Conservation (phyloP, 2,888 invertebrate species). For the Trisateles emortualis region DNA sequence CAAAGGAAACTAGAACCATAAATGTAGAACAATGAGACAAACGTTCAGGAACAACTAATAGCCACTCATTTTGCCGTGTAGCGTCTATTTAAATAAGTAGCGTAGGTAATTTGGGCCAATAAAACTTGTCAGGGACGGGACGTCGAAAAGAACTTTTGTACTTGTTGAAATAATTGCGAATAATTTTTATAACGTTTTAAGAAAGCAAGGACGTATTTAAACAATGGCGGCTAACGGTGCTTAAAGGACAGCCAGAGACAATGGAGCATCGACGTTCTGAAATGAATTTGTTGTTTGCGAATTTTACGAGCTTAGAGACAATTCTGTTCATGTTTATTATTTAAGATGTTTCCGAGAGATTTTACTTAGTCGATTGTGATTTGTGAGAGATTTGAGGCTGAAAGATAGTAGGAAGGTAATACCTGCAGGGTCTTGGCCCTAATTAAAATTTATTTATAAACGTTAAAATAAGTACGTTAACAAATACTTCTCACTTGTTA, state of each 20-base stretch:
- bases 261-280: slow-evolving; percentile 44
- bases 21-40: slow-evolving; percentile 31
- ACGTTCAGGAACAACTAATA: slow-evolving; percentile 37
- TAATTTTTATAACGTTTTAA: slow-evolving; percentile 39
- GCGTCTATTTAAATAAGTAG: slow-evolving; percentile 48
- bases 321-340: slow-evolving; percentile 27
- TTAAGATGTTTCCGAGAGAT: slow-evolving; percentile 18
- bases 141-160: slow-evolving; percentile 30
- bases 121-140: slow-evolving; percentile 43
- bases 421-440: too few species aligned
- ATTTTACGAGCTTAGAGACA: slow-evolving; percentile 38
- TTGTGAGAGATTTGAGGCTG: not conserved
- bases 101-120: slow-evolving; percentile 48
- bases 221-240: slow-evolving; percentile 49
- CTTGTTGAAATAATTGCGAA: slow-evolving; percentile 41
- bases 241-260: slow-evolving; percentile 44
- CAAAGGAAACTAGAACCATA: slow-evolving; percentile 32
- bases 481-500: too few species aligned
- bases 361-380: slow-evolving; percentile 7
- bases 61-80: slow-evolving; percentile 41
- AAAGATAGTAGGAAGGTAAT: too few species aligned
- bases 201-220: slow-evolving; percentile 38
- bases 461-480: too few species aligned
- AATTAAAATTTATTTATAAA: too few species aligned
- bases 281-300: slow-evolving; percentile 49